Evolutionary conservation across 1,140 invertebrate species (phyloP).

Genomic region (Cyrtorhinus lividipennis): DNA sequence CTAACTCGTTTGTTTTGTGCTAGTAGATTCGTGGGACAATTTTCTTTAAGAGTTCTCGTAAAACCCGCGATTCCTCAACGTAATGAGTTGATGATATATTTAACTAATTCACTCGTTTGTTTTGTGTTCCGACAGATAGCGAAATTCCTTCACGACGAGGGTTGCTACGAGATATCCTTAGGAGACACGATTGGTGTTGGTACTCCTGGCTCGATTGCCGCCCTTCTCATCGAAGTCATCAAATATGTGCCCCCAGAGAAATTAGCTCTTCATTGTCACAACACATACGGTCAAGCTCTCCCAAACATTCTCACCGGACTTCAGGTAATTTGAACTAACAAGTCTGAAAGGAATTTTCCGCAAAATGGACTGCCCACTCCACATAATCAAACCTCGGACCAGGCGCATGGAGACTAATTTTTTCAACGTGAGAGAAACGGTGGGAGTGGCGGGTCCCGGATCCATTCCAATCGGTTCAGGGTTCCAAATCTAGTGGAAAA

Average conservation of each 20-base stretch:
- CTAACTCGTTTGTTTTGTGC: too few species aligned
- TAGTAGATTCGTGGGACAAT: too few species aligned
- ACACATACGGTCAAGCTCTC: constrained; percentile 95
- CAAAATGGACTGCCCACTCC: background rate
- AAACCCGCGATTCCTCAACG: too few species aligned
- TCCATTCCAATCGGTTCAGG: too few species aligned
- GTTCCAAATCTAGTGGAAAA: too few species aligned
- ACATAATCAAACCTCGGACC: background rate
- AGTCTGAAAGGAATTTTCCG: background rate
- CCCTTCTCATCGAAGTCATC: constrained; percentile 62
- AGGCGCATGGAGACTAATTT: too few species aligned
- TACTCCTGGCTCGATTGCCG: constrained; percentile 64
- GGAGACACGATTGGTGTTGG: constrained; percentile 97
- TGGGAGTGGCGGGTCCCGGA: too few species aligned
- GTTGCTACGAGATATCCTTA: constrained; percentile 89
- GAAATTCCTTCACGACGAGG: constrained; percentile 58
- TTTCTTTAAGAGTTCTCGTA: too few species aligned
- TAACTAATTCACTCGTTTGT: too few species aligned
- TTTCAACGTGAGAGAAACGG: too few species aligned
- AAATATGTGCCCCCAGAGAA: constrained; percentile 45
- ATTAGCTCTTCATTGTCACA: constrained; percentile 92
- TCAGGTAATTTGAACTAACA: constrained; percentile 28
- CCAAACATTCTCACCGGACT: constrained; percentile 81
- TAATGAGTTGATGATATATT: too few species aligned
- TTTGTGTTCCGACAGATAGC: too few species aligned